These are phyloP conservation scores for Apus apus DNA, from an alignment of 2,113 vertebrate genomes.

Conservation along the genomic window DNA sequence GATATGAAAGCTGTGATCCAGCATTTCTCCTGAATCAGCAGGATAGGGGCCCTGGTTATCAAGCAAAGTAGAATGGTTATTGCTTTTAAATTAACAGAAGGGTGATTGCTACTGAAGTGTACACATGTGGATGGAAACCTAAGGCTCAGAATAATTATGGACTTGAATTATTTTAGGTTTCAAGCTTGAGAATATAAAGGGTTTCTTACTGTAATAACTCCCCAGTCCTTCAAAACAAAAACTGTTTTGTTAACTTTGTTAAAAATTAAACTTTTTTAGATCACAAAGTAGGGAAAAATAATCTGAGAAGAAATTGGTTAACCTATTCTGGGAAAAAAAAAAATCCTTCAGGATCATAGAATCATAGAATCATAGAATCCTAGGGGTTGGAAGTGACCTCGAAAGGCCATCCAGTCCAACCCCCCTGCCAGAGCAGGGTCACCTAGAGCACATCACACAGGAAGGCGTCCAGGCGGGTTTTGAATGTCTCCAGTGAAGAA, in stretches of 20 bases:
- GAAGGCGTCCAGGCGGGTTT: too few relatives aligned
- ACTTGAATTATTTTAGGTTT: conserved; percentile 20
- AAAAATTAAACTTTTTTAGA: not conserved
- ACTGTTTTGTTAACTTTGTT: not conserved
- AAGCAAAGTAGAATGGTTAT: not conserved
- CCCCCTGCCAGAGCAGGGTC: too few relatives aligned
- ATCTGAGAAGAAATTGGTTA: not conserved
- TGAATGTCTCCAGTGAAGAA: too few relatives aligned
- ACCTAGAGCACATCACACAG: too few relatives aligned
- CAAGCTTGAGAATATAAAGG: not conserved
- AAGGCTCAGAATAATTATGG: not conserved
- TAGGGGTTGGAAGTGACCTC: too few relatives aligned
- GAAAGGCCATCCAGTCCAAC: too few relatives aligned
- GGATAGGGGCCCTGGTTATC: not conserved
- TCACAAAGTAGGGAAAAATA: not conserved
- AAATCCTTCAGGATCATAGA: not conserved
- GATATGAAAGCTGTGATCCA: not conserved
- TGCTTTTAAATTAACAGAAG: conserved; percentile 30
- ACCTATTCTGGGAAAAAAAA: not conserved
- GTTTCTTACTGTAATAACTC: not conserved
- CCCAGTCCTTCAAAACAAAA: not conserved
- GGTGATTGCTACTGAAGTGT: not conserved
- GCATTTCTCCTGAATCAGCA: not conserved
- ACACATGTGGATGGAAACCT: not conserved
- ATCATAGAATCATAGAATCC: too few relatives aligned